Evolutionary conservation across 2,888 invertebrate species (phyloP).

Genomic region (Leptarthrus brevirostris): DNA sequence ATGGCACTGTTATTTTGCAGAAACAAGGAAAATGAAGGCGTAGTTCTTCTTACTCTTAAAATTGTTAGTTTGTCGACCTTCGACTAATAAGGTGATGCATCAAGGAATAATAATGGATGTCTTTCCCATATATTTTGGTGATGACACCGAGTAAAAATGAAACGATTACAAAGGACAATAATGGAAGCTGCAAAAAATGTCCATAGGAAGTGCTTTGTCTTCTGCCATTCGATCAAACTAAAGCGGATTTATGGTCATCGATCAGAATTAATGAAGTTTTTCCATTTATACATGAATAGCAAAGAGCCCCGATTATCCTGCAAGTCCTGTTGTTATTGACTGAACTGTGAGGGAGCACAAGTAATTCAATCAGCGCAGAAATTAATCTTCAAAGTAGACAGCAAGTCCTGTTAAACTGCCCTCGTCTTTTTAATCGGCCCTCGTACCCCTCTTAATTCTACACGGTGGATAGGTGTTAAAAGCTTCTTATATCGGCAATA

Average conservation of each 20-base stretch:
- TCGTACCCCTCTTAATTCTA: conserved; percentile 8
- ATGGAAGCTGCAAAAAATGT: conserved; percentile 16
- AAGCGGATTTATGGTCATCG: conserved; percentile 67
- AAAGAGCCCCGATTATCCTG: conserved; percentile 35
- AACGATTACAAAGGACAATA: too few relatives aligned
- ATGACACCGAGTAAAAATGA: too few relatives aligned
- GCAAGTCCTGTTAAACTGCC: conserved; percentile 14
- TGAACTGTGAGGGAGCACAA: background rate
- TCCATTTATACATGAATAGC: conserved; percentile 51
- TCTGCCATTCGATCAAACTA: conserved; percentile 55
- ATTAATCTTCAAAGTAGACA: conserved; percentile 51
- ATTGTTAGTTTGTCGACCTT: too few relatives aligned
- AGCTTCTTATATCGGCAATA: conserved; percentile 44
- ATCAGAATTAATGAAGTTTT: conserved; percentile 68
- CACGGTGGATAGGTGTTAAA: conserved; percentile 48
- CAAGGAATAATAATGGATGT: too few relatives aligned
- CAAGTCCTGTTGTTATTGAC: conserved; percentile 22
- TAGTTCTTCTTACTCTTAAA: too few relatives aligned
- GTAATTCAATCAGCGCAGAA: conserved; percentile 52
- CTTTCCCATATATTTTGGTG: too few relatives aligned
- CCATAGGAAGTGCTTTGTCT: conserved; percentile 51
- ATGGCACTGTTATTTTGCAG: too few relatives aligned
- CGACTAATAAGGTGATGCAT: too few relatives aligned
- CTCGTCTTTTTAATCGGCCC: background rate
- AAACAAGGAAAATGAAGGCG: too few relatives aligned